These are phyloP conservation scores for Euzetes globulus DNA, from an alignment of 2,888 invertebrate genomes.

Conservation along the genomic window DNA sequence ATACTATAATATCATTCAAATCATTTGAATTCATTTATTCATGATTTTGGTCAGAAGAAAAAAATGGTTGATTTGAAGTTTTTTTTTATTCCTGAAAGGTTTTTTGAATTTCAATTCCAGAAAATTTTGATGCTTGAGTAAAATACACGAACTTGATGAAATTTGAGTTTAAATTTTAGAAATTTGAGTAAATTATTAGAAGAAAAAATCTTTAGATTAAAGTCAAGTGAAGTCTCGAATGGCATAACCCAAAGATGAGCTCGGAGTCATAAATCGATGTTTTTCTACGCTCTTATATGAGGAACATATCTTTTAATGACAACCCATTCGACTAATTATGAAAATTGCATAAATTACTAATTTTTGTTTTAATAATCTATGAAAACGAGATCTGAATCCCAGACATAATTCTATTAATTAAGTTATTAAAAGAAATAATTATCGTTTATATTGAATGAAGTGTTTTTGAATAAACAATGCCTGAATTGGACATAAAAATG, in stretches of 20 bases:
- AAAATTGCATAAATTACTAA: background rate
- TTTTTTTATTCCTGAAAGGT: too few species aligned
- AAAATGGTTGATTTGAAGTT: too few species aligned
- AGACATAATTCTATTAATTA: background rate
- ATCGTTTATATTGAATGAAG: background rate
- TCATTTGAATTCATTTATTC: too few species aligned
- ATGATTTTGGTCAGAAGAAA: too few species aligned
- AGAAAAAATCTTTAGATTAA: too few species aligned
- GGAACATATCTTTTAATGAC: background rate
- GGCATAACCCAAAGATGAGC: background rate
- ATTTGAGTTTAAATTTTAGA: too few species aligned
- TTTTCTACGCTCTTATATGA: background rate
- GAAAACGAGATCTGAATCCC: background rate
- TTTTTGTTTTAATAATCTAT: background rate
- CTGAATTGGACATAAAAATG: background rate
- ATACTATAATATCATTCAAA: too few species aligned
- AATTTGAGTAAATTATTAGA: too few species aligned
- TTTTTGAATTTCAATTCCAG: too few species aligned
- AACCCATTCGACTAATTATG: background rate
- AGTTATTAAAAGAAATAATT: background rate
- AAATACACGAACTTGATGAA: too few species aligned
- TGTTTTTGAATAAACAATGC: background rate
- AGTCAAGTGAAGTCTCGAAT: too few species aligned
- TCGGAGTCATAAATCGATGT: background rate
- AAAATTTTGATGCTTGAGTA: too few species aligned